Evolutionary conservation across 2,113 vertebrate species (phyloP), one percentile per base, ranked within the genome.

Genomic region (Vidua macroura): DNA sequence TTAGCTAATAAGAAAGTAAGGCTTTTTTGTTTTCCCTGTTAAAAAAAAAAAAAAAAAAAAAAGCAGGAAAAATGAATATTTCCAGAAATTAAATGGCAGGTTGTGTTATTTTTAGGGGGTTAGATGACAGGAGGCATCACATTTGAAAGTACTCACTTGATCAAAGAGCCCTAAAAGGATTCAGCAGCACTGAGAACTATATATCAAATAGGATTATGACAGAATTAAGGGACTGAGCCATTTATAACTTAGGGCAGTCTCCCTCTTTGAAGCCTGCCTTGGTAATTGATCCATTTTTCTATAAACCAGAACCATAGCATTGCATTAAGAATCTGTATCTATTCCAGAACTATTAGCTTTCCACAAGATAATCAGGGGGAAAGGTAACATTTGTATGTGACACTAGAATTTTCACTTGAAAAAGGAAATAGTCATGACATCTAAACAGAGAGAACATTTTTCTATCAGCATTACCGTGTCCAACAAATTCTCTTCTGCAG

Each of bases 141-240:
- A 96, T 97, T 96, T 97, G 92, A 97, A 98, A 96, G 93, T 96
- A 63, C 88, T 96, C 94, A 94, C 95, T 97, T 98, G 97, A 98
- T 98, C 98, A 98, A 98, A 98, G 97, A 95, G 82, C 74, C 95
- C 96, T 97, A 95, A 98, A 98, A 96, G 97, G 96, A 97, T 97
- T 98, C 97, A 95, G 92, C 80, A 84, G 94, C 86, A 89, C 95
- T 83, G 92, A 97, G 96, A 98, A 97, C 96, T 96, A 91, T 94
- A 97, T 96, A 97, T 98, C 96, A 98, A 98, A 98, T 96, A 98
- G 96, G 97, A 98, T 98, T 98, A 98, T 88, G 90, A 95, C 89
- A 96, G 96, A 98, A 97, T 98, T 98, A 97, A 98, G 96, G 93
- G 95, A 97, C 79, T 13, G 96, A 96, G 94, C 97, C 97, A 97